These are phyloP conservation scores for Muscicapa adusta DNA, from an alignment of 2,113 vertebrate species.

Conservation along the genomic window DNA sequence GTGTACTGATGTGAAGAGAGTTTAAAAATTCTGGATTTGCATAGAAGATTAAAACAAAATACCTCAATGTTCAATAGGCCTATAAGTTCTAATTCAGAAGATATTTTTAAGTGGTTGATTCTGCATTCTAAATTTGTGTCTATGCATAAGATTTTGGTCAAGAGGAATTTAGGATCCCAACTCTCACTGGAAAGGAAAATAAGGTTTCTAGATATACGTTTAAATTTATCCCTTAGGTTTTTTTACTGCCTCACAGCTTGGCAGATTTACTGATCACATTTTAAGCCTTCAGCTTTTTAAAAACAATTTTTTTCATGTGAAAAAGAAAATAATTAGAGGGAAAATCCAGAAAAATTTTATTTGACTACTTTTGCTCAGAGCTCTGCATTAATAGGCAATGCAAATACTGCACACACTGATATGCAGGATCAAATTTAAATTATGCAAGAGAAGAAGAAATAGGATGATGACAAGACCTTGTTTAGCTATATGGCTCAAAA, in stretches of 20 bases:
- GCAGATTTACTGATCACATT: neutral
- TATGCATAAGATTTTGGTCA: neutral
- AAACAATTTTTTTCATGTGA: neutral
- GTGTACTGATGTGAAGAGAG: neutral
- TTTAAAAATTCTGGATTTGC: neutral
- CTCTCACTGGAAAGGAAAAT: neutral
- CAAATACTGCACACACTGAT: neutral
- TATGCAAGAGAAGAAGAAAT: neutral
- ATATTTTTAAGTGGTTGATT: neutral
- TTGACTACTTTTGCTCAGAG: neutral
- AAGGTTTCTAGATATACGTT: neutral
- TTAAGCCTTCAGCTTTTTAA: neutral
- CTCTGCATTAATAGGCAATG: neutral
- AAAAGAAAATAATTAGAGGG: neutral
- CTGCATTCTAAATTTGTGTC: neutral
- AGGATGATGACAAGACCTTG: neutral
- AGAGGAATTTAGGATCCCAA: neutral
- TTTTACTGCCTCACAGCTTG: neutral
- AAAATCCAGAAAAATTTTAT: neutral
- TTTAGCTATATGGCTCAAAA: neutral
- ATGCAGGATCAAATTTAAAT: neutral
- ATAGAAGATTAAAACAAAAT: neutral
- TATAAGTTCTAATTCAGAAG: neutral
- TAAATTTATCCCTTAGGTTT: neutral
- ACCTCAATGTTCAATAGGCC: neutral